A percentile compares a stretch with the other conserved stretches of the same genome.
These are phyloP conservation scores for Bergia sp. DNA, from an alignment of 92 coral and sea anemone species.

Conservation along the genomic window DNA sequence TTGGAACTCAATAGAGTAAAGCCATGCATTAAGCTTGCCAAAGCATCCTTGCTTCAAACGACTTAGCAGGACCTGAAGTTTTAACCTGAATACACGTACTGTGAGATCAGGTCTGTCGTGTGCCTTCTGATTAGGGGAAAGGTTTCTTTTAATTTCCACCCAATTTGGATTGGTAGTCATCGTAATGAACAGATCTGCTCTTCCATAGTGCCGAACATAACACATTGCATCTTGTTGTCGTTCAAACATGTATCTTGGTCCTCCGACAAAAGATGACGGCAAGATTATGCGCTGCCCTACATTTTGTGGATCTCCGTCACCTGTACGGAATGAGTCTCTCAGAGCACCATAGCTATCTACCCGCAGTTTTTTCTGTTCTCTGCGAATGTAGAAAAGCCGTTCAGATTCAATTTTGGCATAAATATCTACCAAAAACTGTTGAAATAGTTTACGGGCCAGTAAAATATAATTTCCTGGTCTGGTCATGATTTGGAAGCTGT, in stretches of 20 bases:
- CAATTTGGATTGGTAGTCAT: slow-evolving; percentile 37
- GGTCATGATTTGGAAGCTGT: slow-evolving; percentile 13
- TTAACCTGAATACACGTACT: not conserved
- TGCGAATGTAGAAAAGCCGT: slow-evolving; percentile 26
- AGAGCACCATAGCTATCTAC: slow-evolving; percentile 1
- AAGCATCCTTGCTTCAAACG: not conserved
- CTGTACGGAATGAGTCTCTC: slow-evolving; percentile 1
- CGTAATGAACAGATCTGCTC: slow-evolving; percentile 47
- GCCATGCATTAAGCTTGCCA: not conserved
- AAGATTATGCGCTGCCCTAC: slow-evolving; percentile 24
- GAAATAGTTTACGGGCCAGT: not conserved
- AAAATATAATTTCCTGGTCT: not conserved
- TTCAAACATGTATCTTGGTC: slow-evolving; percentile 25
- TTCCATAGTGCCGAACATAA: slow-evolving; percentile 35
- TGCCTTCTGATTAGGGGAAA: not conserved
- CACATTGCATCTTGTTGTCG: slow-evolving; percentile 31
- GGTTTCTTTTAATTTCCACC: slow-evolving; percentile 28
- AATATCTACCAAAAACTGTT: slow-evolving; percentile 21
- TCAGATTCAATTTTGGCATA: slow-evolving; percentile 21
- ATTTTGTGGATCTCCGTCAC: not conserved
- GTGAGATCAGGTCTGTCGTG: not conserved
- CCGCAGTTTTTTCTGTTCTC: slow-evolving; percentile 15
- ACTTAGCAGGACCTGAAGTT: not conserved
- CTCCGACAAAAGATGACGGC: slow-evolving; percentile 32
- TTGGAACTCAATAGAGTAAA: not conserved